Evolutionary conservation across 2,797 vertebrate species (phyloP), one percentile per base, ranked within the genome.

Genomic region (Rhynchotus rufescens): DNA sequence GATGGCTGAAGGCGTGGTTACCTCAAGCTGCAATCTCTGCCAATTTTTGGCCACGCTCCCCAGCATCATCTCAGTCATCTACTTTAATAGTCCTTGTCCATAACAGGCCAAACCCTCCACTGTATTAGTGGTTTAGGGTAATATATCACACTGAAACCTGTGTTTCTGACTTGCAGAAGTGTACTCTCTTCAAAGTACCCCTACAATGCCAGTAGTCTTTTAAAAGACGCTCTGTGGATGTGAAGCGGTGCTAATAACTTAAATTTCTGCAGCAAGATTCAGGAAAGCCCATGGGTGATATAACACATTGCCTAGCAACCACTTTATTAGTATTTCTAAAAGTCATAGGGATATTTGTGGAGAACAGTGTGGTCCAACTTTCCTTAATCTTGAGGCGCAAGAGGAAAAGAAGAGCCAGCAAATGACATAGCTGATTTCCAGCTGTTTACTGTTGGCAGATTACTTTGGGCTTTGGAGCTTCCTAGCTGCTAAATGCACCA

Each of bases 401-500:
- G 32, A 25, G 51, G 54, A 52, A 71, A 62, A 38, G 10, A 44
- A 26, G 34, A 45, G 9, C 42, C 40, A 45, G 73, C 86, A 17
- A 36, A 1, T 4, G 12, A 12, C 15, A 17, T 4, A 66, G 45
- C 5, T 21, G 23, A 45, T 81, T n/a, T 60, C 77, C 40, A 54
- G 17, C 34, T 88, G 36, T 71, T 88, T 68, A 23, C 4, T 52
- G 5, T 10, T 78, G 56, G 32, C 30, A 85, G 57, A 47, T 60
- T 77, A 60, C 54, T 79, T 79, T 74, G 57, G 30, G 25, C 5
- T 60, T 77, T 47, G 47, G 42, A 30, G 17, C 16, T 84, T 44
- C 0, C 0, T 20, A 59, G 56, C 13, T 56, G 42, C 22, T 66
- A 59, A 79, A 4, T 26, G 16, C 12, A 84, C 36, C 16, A 32